Base-by-base conservation (phyloP, 1,140 invertebrate genomes). In the Drosophila lini region DNA sequence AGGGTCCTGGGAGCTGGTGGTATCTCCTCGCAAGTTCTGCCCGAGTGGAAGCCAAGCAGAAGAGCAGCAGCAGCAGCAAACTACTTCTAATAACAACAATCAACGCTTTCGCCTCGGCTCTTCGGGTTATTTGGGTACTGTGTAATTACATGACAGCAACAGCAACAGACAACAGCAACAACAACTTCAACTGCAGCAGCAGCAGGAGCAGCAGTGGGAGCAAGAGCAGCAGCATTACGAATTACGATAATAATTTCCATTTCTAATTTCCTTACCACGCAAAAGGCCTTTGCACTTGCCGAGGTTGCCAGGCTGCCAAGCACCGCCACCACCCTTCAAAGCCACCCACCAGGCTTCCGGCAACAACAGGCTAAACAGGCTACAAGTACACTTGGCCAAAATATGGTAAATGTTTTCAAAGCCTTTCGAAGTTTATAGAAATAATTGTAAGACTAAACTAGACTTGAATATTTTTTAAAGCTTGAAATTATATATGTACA, bases 241-340 rank as follows among this genome's bases (percentile, higher is more conserved):
- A 88, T 88, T 88, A 89, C 83, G 83, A 88, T 89, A 88, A 88
- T 88, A 88, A 88, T 88, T 88, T 88, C 83, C 83, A 88, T 88
- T 89, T 88, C 83, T 88, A 88, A 88, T 88, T 88, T 88, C 83
- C 83, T 88, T 67, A 67, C 65, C 70, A 86, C 60, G 78, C 79
- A 70, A 76, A 85, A 86, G 83, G 82, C 73, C 76, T 88, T 82
- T 82, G 63, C 83, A 48, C 67, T 79, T 76, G 75, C 70, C 58
- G 65, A 64, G 67, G 64, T 62, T 62, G 48, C 41, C 69, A 45
- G 34, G 34, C 47, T 63, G 64, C 64, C 44, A 34, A 31, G 31
- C 31, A 64, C 22, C 32, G 10, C 40, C 25, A 10, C 41, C 50
- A 31, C 15, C 34, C n/a, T 15, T 19, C 41, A 13, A 11, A 11